Evolutionary conservation across 2,797 vertebrate genomes (phyloP).

Genomic region (Artibeus lituratus): DNA sequence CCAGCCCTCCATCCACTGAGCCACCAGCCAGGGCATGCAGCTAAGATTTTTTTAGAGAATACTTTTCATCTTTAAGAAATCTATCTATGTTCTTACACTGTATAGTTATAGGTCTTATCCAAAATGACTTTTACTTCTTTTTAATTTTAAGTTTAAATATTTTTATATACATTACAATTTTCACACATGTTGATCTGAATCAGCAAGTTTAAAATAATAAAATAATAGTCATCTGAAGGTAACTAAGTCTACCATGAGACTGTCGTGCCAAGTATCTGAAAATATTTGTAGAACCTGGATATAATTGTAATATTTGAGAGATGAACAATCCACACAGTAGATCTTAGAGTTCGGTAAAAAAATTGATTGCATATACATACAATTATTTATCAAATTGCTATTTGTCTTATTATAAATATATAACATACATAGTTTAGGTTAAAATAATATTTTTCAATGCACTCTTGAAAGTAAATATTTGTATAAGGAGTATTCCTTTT

Average conservation of each 20-base stretch:
- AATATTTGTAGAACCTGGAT: background rate
- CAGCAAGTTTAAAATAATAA: background rate
- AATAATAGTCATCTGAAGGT: background rate
- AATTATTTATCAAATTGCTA: background rate
- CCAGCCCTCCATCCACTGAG: no score
- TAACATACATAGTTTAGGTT: background rate
- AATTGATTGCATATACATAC: background rate
- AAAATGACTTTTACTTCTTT: background rate
- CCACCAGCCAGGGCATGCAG: no score
- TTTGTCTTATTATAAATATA: background rate
- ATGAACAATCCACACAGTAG: background rate
- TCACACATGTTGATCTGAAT: background rate
- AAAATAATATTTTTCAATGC: background rate
- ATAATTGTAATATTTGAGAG: background rate
- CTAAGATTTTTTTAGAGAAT: background rate
- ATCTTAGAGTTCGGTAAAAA: background rate
- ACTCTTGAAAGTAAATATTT: background rate
- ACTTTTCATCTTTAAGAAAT: background rate
- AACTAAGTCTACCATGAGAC: background rate
- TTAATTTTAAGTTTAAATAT: background rate
- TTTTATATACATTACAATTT: background rate
- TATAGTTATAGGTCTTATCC: background rate
- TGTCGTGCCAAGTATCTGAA: background rate
- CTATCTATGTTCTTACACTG: background rate
- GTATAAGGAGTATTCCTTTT: background rate